Evolutionary conservation across 2,797 vertebrate genomes (phyloP), one percentile per base, ranked within the genome.

Genomic region (Semotilus atromaculatus): DNA sequence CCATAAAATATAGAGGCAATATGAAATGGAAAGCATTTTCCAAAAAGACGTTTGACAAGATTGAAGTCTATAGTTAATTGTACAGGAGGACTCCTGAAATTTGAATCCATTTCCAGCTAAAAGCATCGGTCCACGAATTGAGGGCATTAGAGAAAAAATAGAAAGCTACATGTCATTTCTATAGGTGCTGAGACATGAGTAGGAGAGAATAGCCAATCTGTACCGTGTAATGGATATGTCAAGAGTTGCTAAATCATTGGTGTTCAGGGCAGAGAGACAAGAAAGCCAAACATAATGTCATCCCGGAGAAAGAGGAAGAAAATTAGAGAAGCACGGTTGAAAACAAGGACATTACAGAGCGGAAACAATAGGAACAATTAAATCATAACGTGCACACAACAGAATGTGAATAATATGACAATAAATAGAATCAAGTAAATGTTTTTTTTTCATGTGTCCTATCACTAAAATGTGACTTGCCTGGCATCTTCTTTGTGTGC

Each of bases 211-310:
- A 95, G 95, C 94, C 95, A 95, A 96, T 96, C 95, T 96, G 92
- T 91, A 93, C 90, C 90, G 91, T 92, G 94, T 96, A 96, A 96
- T 96, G 94, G 95, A 96, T 96, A 94, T 96, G 95, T 96, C 95
- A 96, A 94, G 95, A 95, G 95, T 95, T 94, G 94, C 95, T 96
- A 96, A 96, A 96, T 96, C 95, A 96, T 95, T 94, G 94, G 91
- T 94, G 93, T 95, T 93, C 91, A 86, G 92, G 91, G 91, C 92
- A 93, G 92, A 93, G 90, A 94, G 95, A 94, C 94, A 94, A 92
- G 94, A 93, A 93, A 94, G 91, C 93, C 93, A 94, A 95, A 95
- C 92, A 92, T 92, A 94, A 94, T 94, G 93, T 93, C 93, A 95
- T 94, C 91, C 89, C 87, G 86, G 80, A 90, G 88, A 89, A 90